Evolutionary conservation across 92 coral and sea anemone genomes (phyloP).

Genomic region (Phymanthus crucifer): DNA sequence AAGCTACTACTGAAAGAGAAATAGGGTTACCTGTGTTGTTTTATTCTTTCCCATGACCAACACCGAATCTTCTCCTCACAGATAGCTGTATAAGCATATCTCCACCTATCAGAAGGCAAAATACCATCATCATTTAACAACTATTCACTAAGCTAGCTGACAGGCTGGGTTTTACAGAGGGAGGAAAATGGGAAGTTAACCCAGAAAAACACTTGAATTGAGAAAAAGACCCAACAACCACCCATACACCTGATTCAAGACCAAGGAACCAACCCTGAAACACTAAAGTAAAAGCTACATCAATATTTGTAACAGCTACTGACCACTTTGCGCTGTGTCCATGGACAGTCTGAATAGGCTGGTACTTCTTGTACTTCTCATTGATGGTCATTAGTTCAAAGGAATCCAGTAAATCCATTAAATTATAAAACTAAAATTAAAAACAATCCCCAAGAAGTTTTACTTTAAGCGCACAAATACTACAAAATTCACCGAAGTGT

Average conservation of each 20-base stretch:
- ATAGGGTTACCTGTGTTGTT: slow-evolving; percentile 71
- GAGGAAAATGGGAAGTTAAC: not conserved
- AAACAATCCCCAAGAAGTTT: not conserved
- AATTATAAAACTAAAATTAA: slow-evolving; percentile 70
- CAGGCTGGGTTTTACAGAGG: too few species aligned
- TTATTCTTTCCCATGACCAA: slow-evolving; percentile 90
- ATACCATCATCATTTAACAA: too few species aligned
- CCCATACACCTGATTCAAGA: too few species aligned
- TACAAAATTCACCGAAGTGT: too few species aligned
- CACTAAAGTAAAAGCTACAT: too few species aligned
- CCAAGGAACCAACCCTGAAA: too few species aligned
- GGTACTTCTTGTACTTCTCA: slow-evolving; percentile 83
- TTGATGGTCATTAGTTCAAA: slow-evolving; percentile 87
- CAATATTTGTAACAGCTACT: not conserved
- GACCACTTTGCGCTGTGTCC: slow-evolving; percentile 73
- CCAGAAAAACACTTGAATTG: too few species aligned
- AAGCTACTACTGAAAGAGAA: not conserved
- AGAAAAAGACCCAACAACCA: too few species aligned
- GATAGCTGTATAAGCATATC: slow-evolving; percentile 84
- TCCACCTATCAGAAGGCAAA: slow-evolving; percentile 70
- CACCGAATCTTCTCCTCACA: slow-evolving; percentile 80
- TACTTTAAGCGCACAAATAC: too few species aligned
- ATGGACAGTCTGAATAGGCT: slow-evolving; percentile 61
- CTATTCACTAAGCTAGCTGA: too few species aligned
- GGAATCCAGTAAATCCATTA: slow-evolving; percentile 91